Conservation (phyloP, 1,140 invertebrate species). For the Drosophila subobscura region DNA sequence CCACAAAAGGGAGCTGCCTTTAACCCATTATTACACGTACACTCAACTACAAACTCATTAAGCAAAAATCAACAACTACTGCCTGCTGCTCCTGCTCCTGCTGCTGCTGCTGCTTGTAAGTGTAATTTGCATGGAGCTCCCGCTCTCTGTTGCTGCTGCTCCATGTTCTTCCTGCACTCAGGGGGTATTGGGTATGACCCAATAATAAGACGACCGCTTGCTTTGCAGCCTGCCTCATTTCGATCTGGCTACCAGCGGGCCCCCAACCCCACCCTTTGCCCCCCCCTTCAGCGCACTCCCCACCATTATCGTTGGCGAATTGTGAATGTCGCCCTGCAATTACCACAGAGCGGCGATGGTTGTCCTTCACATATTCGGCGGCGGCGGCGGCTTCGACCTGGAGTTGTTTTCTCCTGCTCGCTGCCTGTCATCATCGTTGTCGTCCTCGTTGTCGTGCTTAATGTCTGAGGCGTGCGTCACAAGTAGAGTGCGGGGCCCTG, state of each 20-base stretch:
- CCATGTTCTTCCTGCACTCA: not conserved
- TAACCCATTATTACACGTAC: slow-evolving; percentile 64
- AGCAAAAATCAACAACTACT: slow-evolving; percentile 76
- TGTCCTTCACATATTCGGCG: slow-evolving; percentile 71
- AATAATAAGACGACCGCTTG: slow-evolving; percentile 39
- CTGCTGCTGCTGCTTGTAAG: slow-evolving; percentile 34
- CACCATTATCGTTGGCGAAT: slow-evolving; percentile 45
- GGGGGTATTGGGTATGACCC: slow-evolving; percentile 10
- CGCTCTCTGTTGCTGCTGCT: not conserved
- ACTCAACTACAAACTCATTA: slow-evolving; percentile 77
- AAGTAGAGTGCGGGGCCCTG: slow-evolving; percentile 60
- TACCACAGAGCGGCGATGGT: slow-evolving; percentile 52
- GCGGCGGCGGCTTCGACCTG: slow-evolving; percentile 13
- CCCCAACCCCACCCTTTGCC: no score
- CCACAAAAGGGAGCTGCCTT: slow-evolving; percentile 18
- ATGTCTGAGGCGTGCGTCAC: slow-evolving; percentile 73
- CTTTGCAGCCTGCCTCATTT: slow-evolving; percentile 43
- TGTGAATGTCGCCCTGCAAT: slow-evolving; percentile 75
- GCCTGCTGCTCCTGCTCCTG: not conserved
- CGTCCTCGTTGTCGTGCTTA: slow-evolving; percentile 60
- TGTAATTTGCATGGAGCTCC: slow-evolving; percentile 60
- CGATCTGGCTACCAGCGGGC: slow-evolving; percentile 11
- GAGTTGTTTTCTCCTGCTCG: slow-evolving; percentile 27
- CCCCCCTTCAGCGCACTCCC: slow-evolving; percentile 32
- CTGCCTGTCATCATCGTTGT: slow-evolving; percentile 42